phyloP scores from a whole-genome alignment of 2,113 vertebrate species.

The Dipodomys spectabilis region DNA sequence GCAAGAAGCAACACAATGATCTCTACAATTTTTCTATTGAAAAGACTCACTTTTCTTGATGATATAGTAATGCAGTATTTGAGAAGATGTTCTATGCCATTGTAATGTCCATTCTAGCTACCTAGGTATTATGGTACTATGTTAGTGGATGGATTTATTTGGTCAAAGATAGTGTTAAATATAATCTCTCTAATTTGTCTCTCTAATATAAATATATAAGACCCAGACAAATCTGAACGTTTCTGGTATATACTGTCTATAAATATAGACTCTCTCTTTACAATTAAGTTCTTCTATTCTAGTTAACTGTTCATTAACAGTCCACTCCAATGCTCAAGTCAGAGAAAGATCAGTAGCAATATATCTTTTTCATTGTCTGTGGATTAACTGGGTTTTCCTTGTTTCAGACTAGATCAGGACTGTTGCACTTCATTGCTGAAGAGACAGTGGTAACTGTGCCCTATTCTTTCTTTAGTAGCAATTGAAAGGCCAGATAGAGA shows the following conservation, averaged over 20 bases:
- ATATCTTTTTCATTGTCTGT: background rate
- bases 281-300: background rate
- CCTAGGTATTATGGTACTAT: background rate
- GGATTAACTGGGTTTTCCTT: background rate
- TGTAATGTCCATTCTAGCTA: slow-evolving; percentile 1
- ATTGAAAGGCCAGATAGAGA: background rate
- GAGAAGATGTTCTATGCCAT: background rate
- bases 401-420: background rate
- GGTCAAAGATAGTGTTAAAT: slow-evolving; percentile 15
- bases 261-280: background rate
- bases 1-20: background rate
- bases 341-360: background rate
- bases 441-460: background rate
- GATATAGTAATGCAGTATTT: background rate
- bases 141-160: background rate
- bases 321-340: background rate
- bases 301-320: background rate
- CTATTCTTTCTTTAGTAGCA: background rate
- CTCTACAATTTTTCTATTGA: background rate
- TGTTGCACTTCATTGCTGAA: background rate
- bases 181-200: slow-evolving; percentile 18
- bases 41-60: slow-evolving; percentile 28
- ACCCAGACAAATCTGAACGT: slow-evolving; percentile 17
- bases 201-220: background rate
- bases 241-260: slow-evolving; percentile 30